phyloP scores from a whole-genome alignment of 2,797 vertebrate genomes.

The Fringilla coelebs region DNA sequence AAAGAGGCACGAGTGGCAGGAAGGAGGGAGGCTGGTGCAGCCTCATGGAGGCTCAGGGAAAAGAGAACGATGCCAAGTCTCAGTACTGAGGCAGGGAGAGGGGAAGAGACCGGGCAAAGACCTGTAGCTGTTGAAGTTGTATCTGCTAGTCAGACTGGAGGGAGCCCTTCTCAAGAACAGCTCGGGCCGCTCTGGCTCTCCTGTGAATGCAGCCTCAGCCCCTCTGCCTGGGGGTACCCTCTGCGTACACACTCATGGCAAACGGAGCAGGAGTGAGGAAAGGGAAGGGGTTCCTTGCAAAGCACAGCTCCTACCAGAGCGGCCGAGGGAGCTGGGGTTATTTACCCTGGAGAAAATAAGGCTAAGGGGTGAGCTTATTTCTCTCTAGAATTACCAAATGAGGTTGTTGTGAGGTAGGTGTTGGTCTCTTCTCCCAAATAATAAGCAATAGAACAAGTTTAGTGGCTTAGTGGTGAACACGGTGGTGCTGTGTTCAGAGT shows the following conservation, averaged over 20 bases:
- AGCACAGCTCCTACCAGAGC: too few relatives aligned
- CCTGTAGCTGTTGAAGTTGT: not conserved
- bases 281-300: not conserved
- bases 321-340: not conserved
- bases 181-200: rapidly evolving
- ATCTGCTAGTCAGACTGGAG: rapidly evolving
- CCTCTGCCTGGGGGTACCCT: rapidly evolving
- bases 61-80: too few relatives aligned
- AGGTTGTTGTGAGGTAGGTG: rapidly evolving
- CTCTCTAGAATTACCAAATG: not conserved
- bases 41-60: too few relatives aligned
- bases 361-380: too few relatives aligned
- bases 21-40: not conserved
- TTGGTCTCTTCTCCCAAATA: not conserved
- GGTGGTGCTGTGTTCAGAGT: not conserved
- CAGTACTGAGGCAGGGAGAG: rapidly evolving
- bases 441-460: not conserved
- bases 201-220: not conserved
- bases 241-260: rapidly evolving
- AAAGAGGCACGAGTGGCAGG: rapidly evolving
- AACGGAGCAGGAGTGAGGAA: too few relatives aligned
- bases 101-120: rapidly evolving
- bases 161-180: not conserved
- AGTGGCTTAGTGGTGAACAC: not conserved
- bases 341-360: not conserved